Evolutionary conservation across 2,113 vertebrate genomes (phyloP).

Genomic region (Grammatotria lemairii): DNA sequence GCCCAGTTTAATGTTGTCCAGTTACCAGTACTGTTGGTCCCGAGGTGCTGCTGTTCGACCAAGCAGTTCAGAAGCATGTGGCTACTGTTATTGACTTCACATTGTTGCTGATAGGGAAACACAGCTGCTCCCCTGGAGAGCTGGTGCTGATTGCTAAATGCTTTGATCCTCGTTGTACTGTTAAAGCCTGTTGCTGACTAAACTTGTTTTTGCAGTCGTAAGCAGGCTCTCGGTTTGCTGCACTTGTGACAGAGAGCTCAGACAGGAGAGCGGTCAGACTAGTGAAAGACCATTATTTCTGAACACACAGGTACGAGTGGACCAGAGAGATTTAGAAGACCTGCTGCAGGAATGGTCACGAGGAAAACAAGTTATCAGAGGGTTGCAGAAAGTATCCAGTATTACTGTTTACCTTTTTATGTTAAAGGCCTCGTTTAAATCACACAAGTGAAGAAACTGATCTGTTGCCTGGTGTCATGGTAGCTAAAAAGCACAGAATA

Average conservation of each 20-base stretch:
- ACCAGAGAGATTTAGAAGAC: not conserved
- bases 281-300: not conserved
- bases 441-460: rapidly evolving
- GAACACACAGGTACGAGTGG: not conserved
- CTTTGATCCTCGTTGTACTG: not conserved
- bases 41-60: not conserved
- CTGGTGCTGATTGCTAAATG: not conserved
- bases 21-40: not conserved
- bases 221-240: not conserved
- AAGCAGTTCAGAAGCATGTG: not conserved
- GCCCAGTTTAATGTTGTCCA: not conserved
- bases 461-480: not conserved
- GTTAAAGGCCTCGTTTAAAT: not conserved
- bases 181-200: not conserved
- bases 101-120: not conserved
- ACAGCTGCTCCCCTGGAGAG: not conserved
- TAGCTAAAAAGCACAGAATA: not conserved
- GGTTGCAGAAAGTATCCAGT: not conserved
- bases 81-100: rapidly evolving
- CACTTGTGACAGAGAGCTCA: not conserved
- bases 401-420: not conserved
- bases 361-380: not conserved
- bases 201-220: not conserved
- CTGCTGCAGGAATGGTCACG: not conserved
- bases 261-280: not conserved